Conservation (phyloP, 2,888 invertebrate species). For the Operophtera brumata region DNA sequence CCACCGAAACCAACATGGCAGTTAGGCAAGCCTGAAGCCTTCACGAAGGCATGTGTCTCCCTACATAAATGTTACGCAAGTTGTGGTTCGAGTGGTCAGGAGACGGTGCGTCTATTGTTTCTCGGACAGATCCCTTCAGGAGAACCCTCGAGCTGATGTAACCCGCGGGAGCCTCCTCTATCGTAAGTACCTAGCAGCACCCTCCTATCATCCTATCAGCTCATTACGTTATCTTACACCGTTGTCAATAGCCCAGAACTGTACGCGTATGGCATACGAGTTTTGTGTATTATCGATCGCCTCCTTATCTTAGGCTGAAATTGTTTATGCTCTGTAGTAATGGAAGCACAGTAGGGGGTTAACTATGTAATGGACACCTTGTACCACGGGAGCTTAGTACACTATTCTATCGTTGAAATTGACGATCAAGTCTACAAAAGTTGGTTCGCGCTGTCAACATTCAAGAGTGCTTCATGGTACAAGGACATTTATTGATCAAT, state of each 20-base stretch:
- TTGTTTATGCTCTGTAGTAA: constrained; percentile 48
- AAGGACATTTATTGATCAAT: constrained; percentile 60
- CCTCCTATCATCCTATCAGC: constrained; percentile 11
- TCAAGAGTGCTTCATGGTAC: constrained; percentile 32
- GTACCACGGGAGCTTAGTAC: not conserved
- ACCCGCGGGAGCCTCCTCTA: constrained; percentile 50
- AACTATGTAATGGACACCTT: constrained; percentile 20
- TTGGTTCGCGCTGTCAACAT: constrained; percentile 45
- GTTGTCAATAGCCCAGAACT: constrained; percentile 15
- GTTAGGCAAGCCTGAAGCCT: constrained; percentile 42
- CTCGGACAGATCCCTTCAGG: constrained; percentile 50
- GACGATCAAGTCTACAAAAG: not conserved
- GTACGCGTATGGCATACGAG: constrained; percentile 13
- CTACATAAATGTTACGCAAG: constrained; percentile 79
- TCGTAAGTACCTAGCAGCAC: constrained; percentile 55
- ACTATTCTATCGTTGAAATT: not conserved
- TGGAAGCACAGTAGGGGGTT: constrained; percentile 22
- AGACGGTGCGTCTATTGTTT: constrained; percentile 57
- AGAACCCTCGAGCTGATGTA: constrained; percentile 61
- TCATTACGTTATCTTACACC: constrained; percentile 7
- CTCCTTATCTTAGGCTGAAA: constrained; percentile 53
- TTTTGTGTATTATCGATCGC: constrained; percentile 58
- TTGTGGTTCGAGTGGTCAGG: constrained; percentile 60
- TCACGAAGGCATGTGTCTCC: constrained; percentile 52
- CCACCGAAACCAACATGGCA: constrained; percentile 67